Evolutionary conservation across 2,113 vertebrate genomes (phyloP), one percentile per base, ranked within the genome.

Genomic region (Malaclemys terrapin): DNA sequence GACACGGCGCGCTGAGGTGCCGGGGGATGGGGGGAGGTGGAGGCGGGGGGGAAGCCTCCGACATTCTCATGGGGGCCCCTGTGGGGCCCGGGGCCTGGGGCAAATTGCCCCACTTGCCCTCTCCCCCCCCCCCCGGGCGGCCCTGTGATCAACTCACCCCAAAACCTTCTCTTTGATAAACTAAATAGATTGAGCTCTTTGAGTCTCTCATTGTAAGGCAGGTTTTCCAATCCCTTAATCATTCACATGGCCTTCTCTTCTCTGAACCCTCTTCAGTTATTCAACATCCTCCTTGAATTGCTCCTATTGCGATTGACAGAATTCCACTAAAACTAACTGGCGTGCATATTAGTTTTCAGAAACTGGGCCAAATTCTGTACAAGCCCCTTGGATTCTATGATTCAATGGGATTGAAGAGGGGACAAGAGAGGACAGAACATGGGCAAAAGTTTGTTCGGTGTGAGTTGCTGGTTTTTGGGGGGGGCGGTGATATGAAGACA

Each of bases 111-210:
- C 45, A 6, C 45, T 45, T 45, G 45, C 45, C 45, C 42, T 42
- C 38, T 38, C 4, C 38, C 42, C 45, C 45, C 2, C 45, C 45
- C 45, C 6, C 45, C 6, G 45, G 45, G 45, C 45, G 45, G 45
- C 45, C 45, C 52, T 45, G 10, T 5, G 12, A 75, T 93, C 1
- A 0, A 10, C 13, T 81, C 88, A 59, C 12, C 57, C 57, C 12
- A 5, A 59, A 11, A 59, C 27, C 57, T 91, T 8, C 38, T 72
- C 92, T 94, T 85, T 95, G 88, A 93, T 86, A 87, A 91, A 89
- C 16, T 88, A 95, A 85, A 78, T 59, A 59, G 84, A 65, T 54
- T 2, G 13, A 85, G 12, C 80, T 24, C 76, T 79, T 80, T 76
- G 72, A 79, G 86, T 31, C 2, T 6, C 75, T n/a, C 38, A 89